Base-by-base conservation (phyloP, 2,888 invertebrate genomes). In the Diarsia dahlii region DNA sequence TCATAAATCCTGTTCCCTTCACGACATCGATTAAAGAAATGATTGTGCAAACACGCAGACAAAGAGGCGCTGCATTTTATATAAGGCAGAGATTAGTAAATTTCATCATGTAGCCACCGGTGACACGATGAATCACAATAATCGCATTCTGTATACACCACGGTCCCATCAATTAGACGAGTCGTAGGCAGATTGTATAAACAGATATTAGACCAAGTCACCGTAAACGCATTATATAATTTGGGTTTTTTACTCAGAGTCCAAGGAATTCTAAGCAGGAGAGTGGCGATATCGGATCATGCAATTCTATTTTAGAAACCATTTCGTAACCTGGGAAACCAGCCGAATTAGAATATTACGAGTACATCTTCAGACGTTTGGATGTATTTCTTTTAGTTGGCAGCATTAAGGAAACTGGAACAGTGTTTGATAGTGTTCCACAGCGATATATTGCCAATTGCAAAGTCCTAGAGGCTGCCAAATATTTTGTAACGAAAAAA, bases 141-240 rank as follows among this genome's bases (percentile, higher is more conserved):
- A 85, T 78, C 86, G 66, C 87, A 89, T 88, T 86, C 83, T 78
- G 77, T 84, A 87, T 88, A 87, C 87, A 86, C 87, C 87, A 88
- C 89, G 88, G 86, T 89, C 88, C 84, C 91, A 87, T 90, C 91
- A 90, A 91, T 92, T 92, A 92, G 89, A 91, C 84, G 88, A 87
- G 90, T 89, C 83, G 89, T 80, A 85, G 76, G 72, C 76, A 88
- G 82, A 85, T 90, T 91, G 88, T 87, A 89, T 90, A 91, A 92
- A 88, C 84, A 88, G 89, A 85, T 89, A 88, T 90, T 90, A 87
- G 86, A 84, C 80, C 78, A 89, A 91, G 78, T 89, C 82, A 79
- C 89, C 88, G 89, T 85, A 88, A 83, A 85, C 71, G 78, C 69
- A 71, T 90, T 91, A 90, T 88, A 88, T 90, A 89, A 91, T 88